These are phyloP conservation scores for Pseudopipra pipra DNA, from an alignment of 2,113 vertebrate genomes.

Conservation along the genomic window DNA sequence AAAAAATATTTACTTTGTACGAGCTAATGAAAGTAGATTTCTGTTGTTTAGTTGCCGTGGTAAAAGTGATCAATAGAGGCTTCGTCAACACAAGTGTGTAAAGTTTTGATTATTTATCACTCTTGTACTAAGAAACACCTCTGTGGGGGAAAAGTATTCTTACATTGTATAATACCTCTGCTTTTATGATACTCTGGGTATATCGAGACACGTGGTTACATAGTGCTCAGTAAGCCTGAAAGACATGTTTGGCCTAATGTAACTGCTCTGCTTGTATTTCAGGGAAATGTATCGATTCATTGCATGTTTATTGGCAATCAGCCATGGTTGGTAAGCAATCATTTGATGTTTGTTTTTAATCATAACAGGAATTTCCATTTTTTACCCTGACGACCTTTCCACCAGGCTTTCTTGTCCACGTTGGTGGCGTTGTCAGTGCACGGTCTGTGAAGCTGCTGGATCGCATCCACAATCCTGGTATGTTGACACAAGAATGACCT, in stretches of 20 bases:
- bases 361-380: conserved; percentile 92
- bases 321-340: neutral
- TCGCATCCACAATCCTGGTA: conserved; percentile 98
- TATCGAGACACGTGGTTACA: neutral
- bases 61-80: neutral
- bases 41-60: neutral
- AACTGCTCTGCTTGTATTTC: conserved; percentile 32
- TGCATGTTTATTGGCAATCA: conserved; percentile 11
- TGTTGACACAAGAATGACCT: conserved; percentile 24
- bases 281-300: neutral
- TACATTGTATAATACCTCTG: neutral
- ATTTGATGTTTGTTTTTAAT: conserved; percentile 3
- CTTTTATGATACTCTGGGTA: neutral
- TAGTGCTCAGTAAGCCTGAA: neutral
- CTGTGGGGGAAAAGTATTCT: conserved; percentile 59
- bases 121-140: neutral
- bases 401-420: conserved; percentile 90
- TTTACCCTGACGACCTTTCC: conserved; percentile 95
- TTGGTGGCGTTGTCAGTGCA: conserved; percentile 95
- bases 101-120: neutral
- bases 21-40: neutral
- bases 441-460: conserved; percentile 97
- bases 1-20: neutral
- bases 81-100: neutral
- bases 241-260: neutral